Conservation (phyloP, 2,797 vertebrate species). For the Rhadinocentrus ornatus region DNA sequence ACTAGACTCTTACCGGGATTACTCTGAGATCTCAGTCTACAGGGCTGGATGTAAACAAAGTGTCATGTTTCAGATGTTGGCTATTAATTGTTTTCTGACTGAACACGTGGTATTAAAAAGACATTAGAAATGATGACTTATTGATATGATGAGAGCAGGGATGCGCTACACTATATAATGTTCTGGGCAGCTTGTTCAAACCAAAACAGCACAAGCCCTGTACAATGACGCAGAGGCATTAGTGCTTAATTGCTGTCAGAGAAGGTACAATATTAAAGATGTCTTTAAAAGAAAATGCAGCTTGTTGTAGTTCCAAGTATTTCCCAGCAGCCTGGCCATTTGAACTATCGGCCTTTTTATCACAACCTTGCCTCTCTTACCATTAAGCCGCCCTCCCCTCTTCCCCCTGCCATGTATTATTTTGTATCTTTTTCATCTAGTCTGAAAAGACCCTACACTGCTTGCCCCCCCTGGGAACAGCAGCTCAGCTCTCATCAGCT, state of each 20-base stretch:
- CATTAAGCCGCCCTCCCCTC: slow-evolving; percentile 44
- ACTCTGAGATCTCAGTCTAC: slow-evolving; percentile 26
- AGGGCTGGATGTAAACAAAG: slow-evolving; percentile 31
- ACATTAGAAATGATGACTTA: slow-evolving; percentile 31
- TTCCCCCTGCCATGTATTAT: slow-evolving; percentile 43
- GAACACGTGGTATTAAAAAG: slow-evolving; percentile 40
- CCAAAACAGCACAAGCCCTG: slow-evolving; percentile 9
- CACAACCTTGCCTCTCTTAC: slow-evolving; percentile 36
- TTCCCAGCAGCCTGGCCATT: slow-evolving; percentile 15
- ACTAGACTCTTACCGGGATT: slow-evolving; percentile 50
- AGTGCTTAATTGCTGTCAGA: slow-evolving; percentile 18
- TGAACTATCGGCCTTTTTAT: slow-evolving; percentile 44
- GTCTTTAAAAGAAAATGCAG: slow-evolving; percentile 4
- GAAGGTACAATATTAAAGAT: slow-evolving; percentile 12
- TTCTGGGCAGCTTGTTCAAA: slow-evolving; percentile 8
- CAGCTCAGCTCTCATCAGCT: slow-evolving; percentile 60
- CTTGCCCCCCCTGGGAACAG: slow-evolving; percentile 53
- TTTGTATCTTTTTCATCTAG: slow-evolving; percentile 66
- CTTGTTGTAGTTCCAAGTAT: slow-evolving; percentile 21
- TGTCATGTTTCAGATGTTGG: slow-evolving; percentile 57
- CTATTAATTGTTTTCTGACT: slow-evolving; percentile 40
- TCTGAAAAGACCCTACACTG: slow-evolving; percentile 59
- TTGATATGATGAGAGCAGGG: slow-evolving; percentile 24
- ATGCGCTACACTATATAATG: slow-evolving; percentile 7
- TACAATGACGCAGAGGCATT: background rate